phyloP scores from a whole-genome alignment of 2,888 invertebrate genomes.

The Volucella inflata region DNA sequence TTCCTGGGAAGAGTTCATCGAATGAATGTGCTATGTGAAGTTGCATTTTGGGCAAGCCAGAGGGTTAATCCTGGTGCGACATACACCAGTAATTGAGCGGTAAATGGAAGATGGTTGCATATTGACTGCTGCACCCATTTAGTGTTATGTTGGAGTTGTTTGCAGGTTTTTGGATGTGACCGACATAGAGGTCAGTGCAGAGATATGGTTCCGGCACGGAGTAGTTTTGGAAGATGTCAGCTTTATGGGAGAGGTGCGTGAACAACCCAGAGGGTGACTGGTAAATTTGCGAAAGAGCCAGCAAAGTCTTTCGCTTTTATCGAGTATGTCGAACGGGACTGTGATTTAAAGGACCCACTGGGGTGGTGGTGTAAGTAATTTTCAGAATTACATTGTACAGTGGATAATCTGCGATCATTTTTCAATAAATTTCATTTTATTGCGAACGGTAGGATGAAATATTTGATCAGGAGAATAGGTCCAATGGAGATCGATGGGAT shows the following conservation, averaged over 20 bases:
- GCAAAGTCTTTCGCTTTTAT: conserved; percentile 1
- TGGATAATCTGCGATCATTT: conserved; percentile 45
- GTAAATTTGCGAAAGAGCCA: conserved; percentile 8
- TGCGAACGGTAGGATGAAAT: background rate
- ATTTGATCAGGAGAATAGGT: too few relatives aligned
- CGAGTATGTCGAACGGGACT: background rate
- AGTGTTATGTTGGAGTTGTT: conserved; percentile 42
- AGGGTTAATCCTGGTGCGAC: conserved; percentile 69
- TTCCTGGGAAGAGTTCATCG: conserved; percentile 48
- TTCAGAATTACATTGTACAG: conserved; percentile 6
- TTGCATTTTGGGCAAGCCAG: background rate
- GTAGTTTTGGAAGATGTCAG: conserved; percentile 73
- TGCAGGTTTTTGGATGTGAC: conserved; percentile 40
- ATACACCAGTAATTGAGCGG: conserved; percentile 68
- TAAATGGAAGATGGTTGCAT: conserved; percentile 44
- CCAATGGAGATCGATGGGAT: too few relatives aligned
- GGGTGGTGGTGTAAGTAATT: conserved; percentile 2
- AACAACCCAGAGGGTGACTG: conserved; percentile 48
- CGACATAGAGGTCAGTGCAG: conserved; percentile 41
- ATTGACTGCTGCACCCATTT: conserved; percentile 59
- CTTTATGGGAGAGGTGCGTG: conserved; percentile 69
- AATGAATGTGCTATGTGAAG: background rate
- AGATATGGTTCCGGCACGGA: conserved; percentile 37
- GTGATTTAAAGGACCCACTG: conserved; percentile 49
- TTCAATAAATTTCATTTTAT: conserved; percentile 29